Base-by-base conservation (phyloP, 2,888 invertebrate genomes). In the Agapostemon virescens region DNA sequence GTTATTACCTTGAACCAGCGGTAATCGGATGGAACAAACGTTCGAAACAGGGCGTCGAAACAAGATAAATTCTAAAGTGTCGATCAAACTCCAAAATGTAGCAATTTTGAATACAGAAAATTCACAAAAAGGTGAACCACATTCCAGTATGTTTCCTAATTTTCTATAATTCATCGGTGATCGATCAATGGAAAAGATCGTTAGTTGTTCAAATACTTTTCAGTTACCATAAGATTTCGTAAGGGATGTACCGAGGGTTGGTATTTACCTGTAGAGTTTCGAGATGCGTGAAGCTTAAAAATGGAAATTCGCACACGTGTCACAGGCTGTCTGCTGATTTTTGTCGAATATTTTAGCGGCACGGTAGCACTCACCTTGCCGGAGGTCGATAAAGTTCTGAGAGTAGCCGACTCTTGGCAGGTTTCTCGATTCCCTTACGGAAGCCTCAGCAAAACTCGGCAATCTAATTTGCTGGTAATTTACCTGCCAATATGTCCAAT, bases 381-480 rank as follows among this genome's bases (percentile, higher is more conserved):
- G 88, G 85, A 82, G 86, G 84, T 82, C 85, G 83, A 84, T 82
- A 86, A 83, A 87, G 87, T 88, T 90, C 89, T 91, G 89, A 88
- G 85, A 85, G 88, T 82, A 82, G 79, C 83, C 74, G 79, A 86
- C 86, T 87, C 87, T 91, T 92, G 84, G 81, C 86, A 86, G 92
- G 90, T 86, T 92, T 92, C 92, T 85, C 90, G 88, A 92, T 90
- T 91, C 90, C 87, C 91, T 92, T 90, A 91, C 85, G 87, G 92
- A 92, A 92, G 89, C 90, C 91, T 89, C 85, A 79, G 74, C 83
- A 85, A 85, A 85, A 87, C 88, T 84, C 74, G 79, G 52, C 87
- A 91, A 91, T 91, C 89, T 88, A 90, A 91, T 91, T 90, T 88
- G 86, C 82, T 83, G 61, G 74, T 80, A 81, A 86, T 84, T 86